Conservation (phyloP, 2,113 vertebrate species). For the Dendropsophus ebraccatus region DNA sequence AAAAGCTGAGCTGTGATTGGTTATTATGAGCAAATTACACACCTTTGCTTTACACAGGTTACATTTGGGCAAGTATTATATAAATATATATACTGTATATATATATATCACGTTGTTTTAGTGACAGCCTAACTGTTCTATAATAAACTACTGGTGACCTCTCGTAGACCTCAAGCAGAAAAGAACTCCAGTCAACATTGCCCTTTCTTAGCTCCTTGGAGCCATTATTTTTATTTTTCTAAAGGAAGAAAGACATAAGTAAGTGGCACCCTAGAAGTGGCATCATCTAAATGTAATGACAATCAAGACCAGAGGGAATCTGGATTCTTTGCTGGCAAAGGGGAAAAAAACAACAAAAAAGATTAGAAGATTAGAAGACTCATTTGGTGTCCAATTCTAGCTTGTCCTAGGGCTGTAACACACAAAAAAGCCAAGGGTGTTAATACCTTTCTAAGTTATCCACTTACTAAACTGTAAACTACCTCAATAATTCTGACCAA, state of each 20-base stretch:
- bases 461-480: not conserved
- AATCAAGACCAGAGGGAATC: not conserved
- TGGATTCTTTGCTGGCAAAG: not conserved
- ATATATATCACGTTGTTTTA: not conserved
- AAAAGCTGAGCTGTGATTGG: no score
- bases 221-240: constrained; percentile 32
- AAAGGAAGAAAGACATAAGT: constrained; percentile 14
- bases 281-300: not conserved
- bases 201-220: not conserved
- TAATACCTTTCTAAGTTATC: not conserved
- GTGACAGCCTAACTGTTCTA: not conserved
- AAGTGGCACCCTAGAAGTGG: constrained; percentile 2
- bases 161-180: not conserved
- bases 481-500: not conserved
- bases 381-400: constrained; percentile 5
- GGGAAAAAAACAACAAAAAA: no score
- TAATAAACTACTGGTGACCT: constrained; percentile 11
- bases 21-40: no score
- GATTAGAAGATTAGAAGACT: not conserved
- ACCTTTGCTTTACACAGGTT: no score
- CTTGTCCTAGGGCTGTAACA: not conserved
- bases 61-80: no score
- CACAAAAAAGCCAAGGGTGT: not conserved
- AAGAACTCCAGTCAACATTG: constrained; percentile 10
- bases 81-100: no score